phyloP scores from a whole-genome alignment of 2,797 vertebrate genomes.

The Micropoecilia bifurca region DNA sequence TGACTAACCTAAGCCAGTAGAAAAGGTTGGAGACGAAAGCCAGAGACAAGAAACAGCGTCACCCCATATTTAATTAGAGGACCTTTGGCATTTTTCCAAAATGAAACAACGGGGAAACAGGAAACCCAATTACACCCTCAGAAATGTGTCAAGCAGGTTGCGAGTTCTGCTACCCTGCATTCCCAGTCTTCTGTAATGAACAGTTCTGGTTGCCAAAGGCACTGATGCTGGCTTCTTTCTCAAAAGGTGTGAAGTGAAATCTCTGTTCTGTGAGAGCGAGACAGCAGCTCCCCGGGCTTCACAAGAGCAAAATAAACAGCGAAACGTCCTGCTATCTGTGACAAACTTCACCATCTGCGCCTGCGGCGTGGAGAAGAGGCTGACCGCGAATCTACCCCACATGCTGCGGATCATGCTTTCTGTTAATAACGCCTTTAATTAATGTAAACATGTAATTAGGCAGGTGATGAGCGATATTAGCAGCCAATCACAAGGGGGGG shows the following conservation, averaged over 20 bases:
- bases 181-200: slow-evolving; percentile 62
- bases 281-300: slow-evolving; percentile 16
- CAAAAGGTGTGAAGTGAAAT: slow-evolving; percentile 69
- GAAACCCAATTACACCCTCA: slow-evolving; percentile 67
- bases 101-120: slow-evolving; percentile 65
- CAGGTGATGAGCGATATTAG: slow-evolving; percentile 64
- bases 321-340: slow-evolving; percentile 28
- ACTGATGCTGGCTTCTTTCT: slow-evolving; percentile 50
- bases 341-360: slow-evolving; percentile 49
- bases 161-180: slow-evolving; percentile 28
- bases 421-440: slow-evolving; percentile 57
- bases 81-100: slow-evolving; percentile 61
- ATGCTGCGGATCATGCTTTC: slow-evolving; percentile 11
- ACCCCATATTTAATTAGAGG: slow-evolving; percentile 59
- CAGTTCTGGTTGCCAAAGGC: slow-evolving; percentile 58
- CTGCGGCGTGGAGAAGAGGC: slow-evolving; percentile 1
- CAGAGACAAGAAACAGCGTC: slow-evolving; percentile 25
- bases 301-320: slow-evolving; percentile 29
- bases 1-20: slow-evolving; percentile 41
- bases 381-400: slow-evolving; percentile 21
- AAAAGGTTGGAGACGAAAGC: slow-evolving; percentile 3
- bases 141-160: slow-evolving; percentile 70
- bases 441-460: slow-evolving; percentile 63
- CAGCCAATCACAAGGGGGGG: slow-evolving; percentile 34
- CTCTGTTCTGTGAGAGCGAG: slow-evolving; percentile 38